These are phyloP conservation scores for Trichogramma evanescens DNA, from an alignment of 2,888 invertebrate genomes.

Conservation along the genomic window DNA sequence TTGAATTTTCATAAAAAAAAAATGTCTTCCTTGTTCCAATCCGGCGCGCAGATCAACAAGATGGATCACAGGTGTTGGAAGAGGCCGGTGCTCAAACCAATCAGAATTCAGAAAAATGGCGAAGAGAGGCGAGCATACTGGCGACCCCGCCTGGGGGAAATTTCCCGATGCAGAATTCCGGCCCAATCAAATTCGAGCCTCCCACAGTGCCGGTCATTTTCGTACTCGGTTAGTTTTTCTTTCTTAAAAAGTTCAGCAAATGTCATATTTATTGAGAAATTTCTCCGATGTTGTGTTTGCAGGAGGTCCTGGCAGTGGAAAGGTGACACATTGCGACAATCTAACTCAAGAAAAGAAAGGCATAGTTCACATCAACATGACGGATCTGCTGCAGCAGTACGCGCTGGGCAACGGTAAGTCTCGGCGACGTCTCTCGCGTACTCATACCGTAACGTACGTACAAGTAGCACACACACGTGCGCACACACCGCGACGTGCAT, in stretches of 20 bases:
- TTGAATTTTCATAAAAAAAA: background rate
- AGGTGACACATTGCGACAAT: conserved; percentile 95
- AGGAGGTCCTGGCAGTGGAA: conserved; percentile 95
- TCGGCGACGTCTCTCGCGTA: background rate
- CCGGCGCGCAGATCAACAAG: conserved; percentile 62
- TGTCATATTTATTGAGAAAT: background rate
- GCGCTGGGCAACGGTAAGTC: conserved; percentile 76
- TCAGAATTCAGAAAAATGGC: conserved; percentile 49
- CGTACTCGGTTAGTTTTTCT: conserved; percentile 62
- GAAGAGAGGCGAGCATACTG: conserved; percentile 47
- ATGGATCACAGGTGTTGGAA: conserved; percentile 61
- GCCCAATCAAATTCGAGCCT: conserved; percentile 76
- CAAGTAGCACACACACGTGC: too few species aligned
- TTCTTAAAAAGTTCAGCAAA: background rate
- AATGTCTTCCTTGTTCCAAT: background rate
- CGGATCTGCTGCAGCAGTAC: conserved; percentile 81
- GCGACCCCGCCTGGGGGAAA: conserved; percentile 63
- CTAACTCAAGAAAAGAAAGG: conserved; percentile 80
- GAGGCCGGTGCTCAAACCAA: conserved; percentile 38
- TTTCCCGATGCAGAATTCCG: conserved; percentile 73
- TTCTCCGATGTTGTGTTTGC: conserved; percentile 20
- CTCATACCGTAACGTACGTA: background rate
- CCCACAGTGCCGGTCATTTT: conserved; percentile 85
- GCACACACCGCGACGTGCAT: too few species aligned
- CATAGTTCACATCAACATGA: conserved; percentile 85